A percentile compares a stretch with the other conserved stretches of the same genome.
phyloP scores from a whole-genome alignment of 2,113 vertebrate genomes.

The Neolamprologus kungweensis region DNA sequence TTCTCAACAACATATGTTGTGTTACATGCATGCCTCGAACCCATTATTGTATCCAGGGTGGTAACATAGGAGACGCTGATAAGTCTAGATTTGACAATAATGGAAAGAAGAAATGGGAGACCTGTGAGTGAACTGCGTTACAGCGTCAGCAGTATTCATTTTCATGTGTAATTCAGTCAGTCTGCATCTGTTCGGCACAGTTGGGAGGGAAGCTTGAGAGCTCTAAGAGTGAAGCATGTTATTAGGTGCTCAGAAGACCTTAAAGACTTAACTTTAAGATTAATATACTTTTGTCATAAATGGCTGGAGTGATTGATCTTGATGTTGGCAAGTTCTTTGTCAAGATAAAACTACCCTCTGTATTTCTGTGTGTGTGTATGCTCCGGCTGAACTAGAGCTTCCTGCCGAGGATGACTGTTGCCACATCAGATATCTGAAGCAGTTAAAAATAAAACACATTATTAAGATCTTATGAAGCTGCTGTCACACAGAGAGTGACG shows the following conservation, averaged over 20 bases:
- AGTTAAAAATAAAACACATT: slow-evolving; percentile 57
- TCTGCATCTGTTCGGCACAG: neutral
- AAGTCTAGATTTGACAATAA: neutral
- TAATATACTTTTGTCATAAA: neutral
- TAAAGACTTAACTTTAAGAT: neutral
- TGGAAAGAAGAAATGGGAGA: neutral
- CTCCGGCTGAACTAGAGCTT: neutral
- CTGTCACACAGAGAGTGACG: slow-evolving; percentile 21
- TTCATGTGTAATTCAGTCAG: neutral
- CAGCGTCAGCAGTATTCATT: neutral
- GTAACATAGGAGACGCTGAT: neutral
- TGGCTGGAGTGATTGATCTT: neutral
- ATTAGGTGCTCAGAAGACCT: neutral
- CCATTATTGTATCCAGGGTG: neutral
- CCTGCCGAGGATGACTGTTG: neutral
- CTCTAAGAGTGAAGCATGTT: neutral
- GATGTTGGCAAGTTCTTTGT: neutral
- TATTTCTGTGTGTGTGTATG: neutral
- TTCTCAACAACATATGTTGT: neutral
- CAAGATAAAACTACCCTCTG: neutral
- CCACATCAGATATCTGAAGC: slow-evolving; percentile 31
- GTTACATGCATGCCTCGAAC: neutral
- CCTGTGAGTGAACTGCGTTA: neutral
- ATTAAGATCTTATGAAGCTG: slow-evolving; percentile 38
- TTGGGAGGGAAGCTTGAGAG: neutral